Evolutionary conservation across 1,140 invertebrate species (phyloP).

Genomic region (Cepaea nemoralis): DNA sequence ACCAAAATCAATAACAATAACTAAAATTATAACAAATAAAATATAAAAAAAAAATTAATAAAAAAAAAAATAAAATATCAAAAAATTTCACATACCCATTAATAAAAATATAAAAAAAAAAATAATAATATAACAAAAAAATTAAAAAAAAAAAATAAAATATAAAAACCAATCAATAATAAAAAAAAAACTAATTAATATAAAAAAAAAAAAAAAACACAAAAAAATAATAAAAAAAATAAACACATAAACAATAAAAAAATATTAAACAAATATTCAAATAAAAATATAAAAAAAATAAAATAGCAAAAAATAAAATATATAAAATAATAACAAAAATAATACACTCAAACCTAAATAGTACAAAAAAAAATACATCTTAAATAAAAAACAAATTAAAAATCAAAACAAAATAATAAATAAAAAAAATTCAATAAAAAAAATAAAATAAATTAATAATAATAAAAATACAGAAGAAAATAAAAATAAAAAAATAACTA

Average conservation of each 20-base stretch:
- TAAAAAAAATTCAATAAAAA: too few relatives aligned
- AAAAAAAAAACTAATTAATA: too few relatives aligned
- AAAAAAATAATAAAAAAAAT: too few relatives aligned
- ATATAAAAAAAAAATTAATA: not conserved
- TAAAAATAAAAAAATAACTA: too few relatives aligned
- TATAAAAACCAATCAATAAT: too few relatives aligned
- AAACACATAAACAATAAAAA: not conserved
- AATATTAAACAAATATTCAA: not conserved
- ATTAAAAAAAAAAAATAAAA: not conserved
- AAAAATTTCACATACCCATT: too few relatives aligned
- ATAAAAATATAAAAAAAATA: not conserved
- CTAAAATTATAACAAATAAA: not conserved
- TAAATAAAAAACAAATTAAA: too few relatives aligned
- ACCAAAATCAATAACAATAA: not conserved
- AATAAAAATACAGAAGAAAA: too few relatives aligned
- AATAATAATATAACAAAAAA: not conserved
- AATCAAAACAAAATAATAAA: too few relatives aligned
- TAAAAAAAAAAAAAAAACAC: too few relatives aligned
- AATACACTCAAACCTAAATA: not conserved
- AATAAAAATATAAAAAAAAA: not conserved
- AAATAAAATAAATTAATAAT: too few relatives aligned
- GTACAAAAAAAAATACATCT: too few relatives aligned
- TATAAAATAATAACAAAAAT: not conserved
- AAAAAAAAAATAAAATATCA: constrained; percentile 8
- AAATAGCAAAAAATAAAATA: not conserved